A percentile compares a stretch with the other conserved stretches of the same genome.
Evolutionary conservation across 1,140 invertebrate genomes (phyloP).

Genomic region (Neuroterus valhalla): DNA sequence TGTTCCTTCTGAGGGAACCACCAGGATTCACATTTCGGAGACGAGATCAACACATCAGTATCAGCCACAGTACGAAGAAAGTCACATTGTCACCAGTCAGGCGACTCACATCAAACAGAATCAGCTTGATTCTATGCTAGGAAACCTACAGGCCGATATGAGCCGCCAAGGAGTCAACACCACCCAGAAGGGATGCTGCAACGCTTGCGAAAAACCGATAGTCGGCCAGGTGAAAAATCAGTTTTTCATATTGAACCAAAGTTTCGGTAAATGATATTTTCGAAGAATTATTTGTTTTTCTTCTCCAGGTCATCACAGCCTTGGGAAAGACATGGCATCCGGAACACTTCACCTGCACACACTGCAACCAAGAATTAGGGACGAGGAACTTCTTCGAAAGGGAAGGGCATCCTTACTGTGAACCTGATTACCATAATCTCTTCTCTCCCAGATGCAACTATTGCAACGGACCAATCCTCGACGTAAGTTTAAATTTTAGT

Average conservation of each 20-base stretch:
- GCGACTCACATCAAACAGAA: slow-evolving; percentile 70
- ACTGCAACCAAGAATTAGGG: slow-evolving; percentile 96
- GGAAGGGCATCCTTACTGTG: slow-evolving; percentile 97
- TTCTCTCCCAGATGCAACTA: slow-evolving; percentile 98
- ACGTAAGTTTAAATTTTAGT: slow-evolving; percentile 90
- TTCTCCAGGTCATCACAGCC: slow-evolving; percentile 89
- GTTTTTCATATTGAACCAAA: not conserved
- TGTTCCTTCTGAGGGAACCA: slow-evolving; percentile 60
- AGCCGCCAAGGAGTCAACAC: slow-evolving; percentile 97
- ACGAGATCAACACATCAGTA: slow-evolving; percentile 73
- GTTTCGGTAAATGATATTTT: slow-evolving; percentile 1
- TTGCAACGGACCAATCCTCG: slow-evolving; percentile 98
- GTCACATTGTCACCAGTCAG: slow-evolving; percentile 57
- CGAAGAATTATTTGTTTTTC: slow-evolving; percentile 14
- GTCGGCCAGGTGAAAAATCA: slow-evolving; percentile 88
- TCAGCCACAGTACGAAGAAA: slow-evolving; percentile 70
- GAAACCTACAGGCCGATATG: slow-evolving; percentile 92
- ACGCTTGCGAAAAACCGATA: slow-evolving; percentile 97
- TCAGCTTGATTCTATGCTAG: slow-evolving; percentile 95
- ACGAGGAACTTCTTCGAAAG: slow-evolving; percentile 99
- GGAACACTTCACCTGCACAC: slow-evolving; percentile 98
- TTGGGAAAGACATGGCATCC: slow-evolving; percentile 99
- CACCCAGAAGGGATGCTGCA: slow-evolving; percentile 98
- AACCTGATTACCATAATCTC: slow-evolving; percentile 97
- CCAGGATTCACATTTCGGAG: slow-evolving; percentile 70